Evolutionary conservation across 2,888 invertebrate genomes (phyloP).

Genomic region (Drosophila greeni): DNA sequence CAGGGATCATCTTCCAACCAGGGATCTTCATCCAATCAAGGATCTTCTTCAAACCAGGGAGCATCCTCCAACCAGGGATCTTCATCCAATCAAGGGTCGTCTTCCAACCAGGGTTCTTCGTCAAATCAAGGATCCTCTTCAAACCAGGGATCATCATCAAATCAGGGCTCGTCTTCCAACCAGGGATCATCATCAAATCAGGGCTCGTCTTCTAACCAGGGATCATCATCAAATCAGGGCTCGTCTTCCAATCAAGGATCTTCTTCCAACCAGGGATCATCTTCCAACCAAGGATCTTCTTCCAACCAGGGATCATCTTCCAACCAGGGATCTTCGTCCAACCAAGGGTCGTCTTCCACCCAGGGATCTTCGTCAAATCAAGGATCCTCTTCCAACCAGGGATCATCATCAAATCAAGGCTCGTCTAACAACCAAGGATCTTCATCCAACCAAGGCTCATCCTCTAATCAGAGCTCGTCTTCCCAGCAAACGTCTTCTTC

Average conservation of each 20-base stretch:
- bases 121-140: constrained; percentile 8
- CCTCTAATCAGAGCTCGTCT: constrained; percentile 45
- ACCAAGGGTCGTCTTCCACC: constrained; percentile 8
- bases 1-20: constrained; percentile 11
- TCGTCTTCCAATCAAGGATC: constrained; percentile 5
- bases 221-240: constrained; percentile 16
- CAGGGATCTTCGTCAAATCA: constrained; percentile 2
- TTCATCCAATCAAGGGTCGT: neutral
- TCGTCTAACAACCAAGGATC: constrained; percentile 35
- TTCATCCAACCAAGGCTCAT: constrained; percentile 26
- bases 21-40: neutral
- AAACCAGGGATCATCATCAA: constrained; percentile 16
- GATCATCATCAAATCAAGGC: constrained; percentile 34
- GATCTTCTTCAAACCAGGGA: constrained; percentile 7
- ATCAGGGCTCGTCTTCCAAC: constrained; percentile 25
- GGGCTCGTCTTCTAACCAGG: constrained; percentile 16
- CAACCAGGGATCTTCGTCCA: neutral
- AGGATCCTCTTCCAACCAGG: constrained; percentile 28
- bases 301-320: constrained; percentile 7
- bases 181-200: constrained; percentile 19
- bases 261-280: neutral
- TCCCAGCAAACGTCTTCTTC: constrained; percentile 46
- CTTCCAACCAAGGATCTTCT: neutral
- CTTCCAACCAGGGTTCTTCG: constrained; percentile 3
- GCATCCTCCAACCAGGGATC: constrained; percentile 6